Conservation (phyloP, 2,888 invertebrate genomes). For the Eilema depressum region DNA sequence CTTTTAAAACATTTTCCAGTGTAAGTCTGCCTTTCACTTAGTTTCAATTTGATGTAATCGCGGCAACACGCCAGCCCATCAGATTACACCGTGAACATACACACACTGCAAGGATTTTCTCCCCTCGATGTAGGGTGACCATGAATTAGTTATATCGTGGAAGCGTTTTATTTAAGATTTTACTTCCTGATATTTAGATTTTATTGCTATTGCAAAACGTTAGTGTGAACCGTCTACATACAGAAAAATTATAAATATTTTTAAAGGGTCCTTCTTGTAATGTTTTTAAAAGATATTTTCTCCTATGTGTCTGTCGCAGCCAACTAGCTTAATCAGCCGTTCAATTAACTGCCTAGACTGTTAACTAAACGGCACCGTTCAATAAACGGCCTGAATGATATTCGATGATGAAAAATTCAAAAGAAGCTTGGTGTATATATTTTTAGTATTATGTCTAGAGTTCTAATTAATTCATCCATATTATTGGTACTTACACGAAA, state of each 20-base stretch:
- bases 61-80: conserved; percentile 46
- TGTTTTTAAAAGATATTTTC: not conserved
- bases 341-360: too few species aligned
- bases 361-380: too few species aligned
- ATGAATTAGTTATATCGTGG: conserved; percentile 2
- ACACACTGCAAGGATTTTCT: conserved; percentile 54
- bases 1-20: conserved; percentile 8
- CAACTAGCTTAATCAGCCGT: too few species aligned
- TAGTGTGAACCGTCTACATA: not conserved
- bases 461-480: too few species aligned
- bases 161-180: not conserved
- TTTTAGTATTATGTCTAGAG: too few species aligned
- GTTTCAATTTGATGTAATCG: conserved; percentile 55
- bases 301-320: too few species aligned
- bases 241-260: not conserved
- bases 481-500: too few species aligned
- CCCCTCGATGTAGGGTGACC: conserved; percentile 24
- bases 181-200: not conserved
- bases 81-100: conserved; percentile 60
- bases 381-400: too few species aligned
- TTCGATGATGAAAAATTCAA: too few species aligned
- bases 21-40: conserved; percentile 46
- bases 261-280: not conserved
- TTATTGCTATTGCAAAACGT: not conserved
- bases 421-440: too few species aligned